Evolutionary conservation across 2,113 vertebrate genomes (phyloP).

Genomic region (Chaetura pelagica): DNA sequence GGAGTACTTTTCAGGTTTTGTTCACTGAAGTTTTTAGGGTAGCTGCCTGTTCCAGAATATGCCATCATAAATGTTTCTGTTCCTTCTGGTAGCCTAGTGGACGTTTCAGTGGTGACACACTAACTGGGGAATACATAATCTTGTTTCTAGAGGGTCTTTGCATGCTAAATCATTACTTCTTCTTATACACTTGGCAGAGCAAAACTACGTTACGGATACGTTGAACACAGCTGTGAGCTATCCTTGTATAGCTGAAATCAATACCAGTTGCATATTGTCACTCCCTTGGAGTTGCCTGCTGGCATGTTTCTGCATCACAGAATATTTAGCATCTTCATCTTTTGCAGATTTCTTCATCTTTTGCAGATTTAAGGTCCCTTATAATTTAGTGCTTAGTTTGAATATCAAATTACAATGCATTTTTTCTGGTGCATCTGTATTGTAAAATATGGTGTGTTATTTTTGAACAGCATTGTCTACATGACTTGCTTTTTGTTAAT

Average conservation of each 20-base stretch:
- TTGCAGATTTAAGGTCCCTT: background rate
- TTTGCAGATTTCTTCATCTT: background rate
- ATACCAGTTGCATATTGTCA: background rate
- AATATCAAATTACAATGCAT: background rate
- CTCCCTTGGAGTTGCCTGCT: background rate
- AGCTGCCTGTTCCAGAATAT: background rate
- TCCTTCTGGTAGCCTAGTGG: background rate
- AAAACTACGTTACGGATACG: background rate
- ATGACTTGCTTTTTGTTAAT: conserved; percentile 42
- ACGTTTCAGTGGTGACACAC: background rate
- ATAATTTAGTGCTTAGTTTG: background rate
- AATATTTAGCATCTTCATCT: background rate
- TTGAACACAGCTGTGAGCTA: background rate
- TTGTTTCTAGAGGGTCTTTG: background rate
- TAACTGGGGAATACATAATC: background rate
- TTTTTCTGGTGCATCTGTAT: background rate
- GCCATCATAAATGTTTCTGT: background rate
- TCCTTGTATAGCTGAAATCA: background rate
- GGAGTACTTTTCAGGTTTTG: background rate
- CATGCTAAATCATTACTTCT: background rate
- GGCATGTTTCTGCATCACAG: background rate
- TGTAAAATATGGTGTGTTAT: conserved; percentile 31
- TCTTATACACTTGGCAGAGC: background rate
- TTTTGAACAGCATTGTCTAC: conserved; percentile 39
- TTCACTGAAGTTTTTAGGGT: background rate